A percentile compares a stretch with the other conserved stretches of the same genome.
phyloP scores from a whole-genome alignment of 2,797 vertebrate genomes.

The Melanotaenia boesemani region DNA sequence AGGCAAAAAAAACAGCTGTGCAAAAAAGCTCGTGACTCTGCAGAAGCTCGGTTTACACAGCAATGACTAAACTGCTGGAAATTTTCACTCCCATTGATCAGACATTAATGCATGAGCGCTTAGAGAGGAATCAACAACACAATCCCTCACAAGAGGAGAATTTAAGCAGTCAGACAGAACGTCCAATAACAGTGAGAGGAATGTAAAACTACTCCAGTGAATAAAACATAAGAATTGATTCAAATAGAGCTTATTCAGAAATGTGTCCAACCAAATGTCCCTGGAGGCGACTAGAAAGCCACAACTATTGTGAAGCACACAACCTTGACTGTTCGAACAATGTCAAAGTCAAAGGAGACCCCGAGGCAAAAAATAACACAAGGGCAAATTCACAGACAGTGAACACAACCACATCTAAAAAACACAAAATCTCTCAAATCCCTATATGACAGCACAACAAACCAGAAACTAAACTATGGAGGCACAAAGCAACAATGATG shows the following conservation, averaged over 20 bases:
- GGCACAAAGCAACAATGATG: too few species aligned
- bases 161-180: not conserved
- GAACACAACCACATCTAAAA: not conserved
- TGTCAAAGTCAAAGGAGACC: not conserved
- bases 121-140: conserved; percentile 23
- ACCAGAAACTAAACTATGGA: not conserved
- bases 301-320: not conserved
- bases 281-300: not conserved
- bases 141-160: conserved; percentile 1
- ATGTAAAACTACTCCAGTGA: not conserved
- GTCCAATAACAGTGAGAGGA: not conserved
- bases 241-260: not conserved
- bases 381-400: too few species aligned
- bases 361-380: not conserved
- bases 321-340: not conserved
- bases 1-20: conserved; percentile 32
- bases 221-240: not conserved
- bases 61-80: conserved; percentile 57
- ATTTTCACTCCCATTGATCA: conserved; percentile 58
- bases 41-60: conserved; percentile 32
- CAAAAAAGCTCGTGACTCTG: conserved; percentile 58
- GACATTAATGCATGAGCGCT: conserved; percentile 46
- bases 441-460: not conserved
- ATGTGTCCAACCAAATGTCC: not conserved
- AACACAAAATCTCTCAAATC: not conserved